Evolutionary conservation across 2,113 vertebrate species (phyloP).

Genomic region (Epinephelus moara): DNA sequence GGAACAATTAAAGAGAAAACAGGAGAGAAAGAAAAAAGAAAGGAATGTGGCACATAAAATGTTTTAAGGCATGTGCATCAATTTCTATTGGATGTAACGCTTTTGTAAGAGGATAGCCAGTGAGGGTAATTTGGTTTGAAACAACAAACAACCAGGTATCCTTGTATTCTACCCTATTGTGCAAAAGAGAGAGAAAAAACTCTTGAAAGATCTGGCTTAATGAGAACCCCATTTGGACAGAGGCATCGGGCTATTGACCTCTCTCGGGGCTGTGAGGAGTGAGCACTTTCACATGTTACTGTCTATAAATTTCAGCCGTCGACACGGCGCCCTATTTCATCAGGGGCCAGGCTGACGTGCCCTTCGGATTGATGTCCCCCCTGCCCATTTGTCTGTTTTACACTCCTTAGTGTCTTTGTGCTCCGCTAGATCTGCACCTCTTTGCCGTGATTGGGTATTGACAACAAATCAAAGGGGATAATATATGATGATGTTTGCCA

Average conservation of each 20-base stretch:
- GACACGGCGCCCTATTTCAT: slow-evolving; percentile 80
- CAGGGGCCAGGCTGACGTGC: slow-evolving; percentile 78
- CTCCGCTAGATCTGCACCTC: slow-evolving; percentile 80
- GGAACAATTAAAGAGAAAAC: slow-evolving; percentile 2
- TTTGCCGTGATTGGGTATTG: slow-evolving; percentile 86
- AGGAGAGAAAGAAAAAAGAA: not conserved
- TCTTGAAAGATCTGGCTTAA: slow-evolving; percentile 71
- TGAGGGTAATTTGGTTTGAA: slow-evolving; percentile 46
- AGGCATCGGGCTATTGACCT: slow-evolving; percentile 81
- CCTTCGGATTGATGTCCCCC: slow-evolving; percentile 84
- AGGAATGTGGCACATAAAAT: not conserved
- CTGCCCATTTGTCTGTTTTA: slow-evolving; percentile 85
- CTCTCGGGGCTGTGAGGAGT: slow-evolving; percentile 72
- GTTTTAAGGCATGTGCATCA: not conserved
- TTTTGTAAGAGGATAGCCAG: not conserved
- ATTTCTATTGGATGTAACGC: slow-evolving; percentile 12
- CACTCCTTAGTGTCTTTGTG: slow-evolving; percentile 84
- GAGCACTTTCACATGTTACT: slow-evolving; percentile 83
- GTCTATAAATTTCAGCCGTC: slow-evolving; percentile 84
- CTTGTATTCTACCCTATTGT: slow-evolving; percentile 44
- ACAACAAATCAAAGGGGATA: slow-evolving; percentile 87
- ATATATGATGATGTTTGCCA: slow-evolving; percentile 84
- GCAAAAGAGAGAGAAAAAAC: slow-evolving; percentile 17
- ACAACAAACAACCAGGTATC: slow-evolving; percentile 25
- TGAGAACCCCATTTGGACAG: slow-evolving; percentile 76